These are phyloP conservation scores for Bos javanicus DNA, from an alignment of 2,113 vertebrate species.

Conservation along the genomic window DNA sequence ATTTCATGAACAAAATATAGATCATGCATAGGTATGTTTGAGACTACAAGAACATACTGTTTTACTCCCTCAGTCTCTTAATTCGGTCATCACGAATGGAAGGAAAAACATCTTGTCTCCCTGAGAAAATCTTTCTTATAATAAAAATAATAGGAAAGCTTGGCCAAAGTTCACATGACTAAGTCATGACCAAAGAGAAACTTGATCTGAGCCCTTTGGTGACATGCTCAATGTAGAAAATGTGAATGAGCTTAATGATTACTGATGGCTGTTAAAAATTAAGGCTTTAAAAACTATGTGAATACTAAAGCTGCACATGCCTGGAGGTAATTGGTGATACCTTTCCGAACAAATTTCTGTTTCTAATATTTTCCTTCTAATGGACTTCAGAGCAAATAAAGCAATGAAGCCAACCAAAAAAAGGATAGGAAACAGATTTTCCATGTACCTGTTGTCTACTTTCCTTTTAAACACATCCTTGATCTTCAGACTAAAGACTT, in stretches of 20 bases:
- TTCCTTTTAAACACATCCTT: neutral
- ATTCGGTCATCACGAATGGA: neutral
- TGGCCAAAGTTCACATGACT: neutral
- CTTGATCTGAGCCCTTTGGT: neutral
- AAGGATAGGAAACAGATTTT: neutral
- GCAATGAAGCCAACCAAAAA: neutral
- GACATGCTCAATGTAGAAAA: neutral
- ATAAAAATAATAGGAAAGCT: neutral
- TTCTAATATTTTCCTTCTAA: neutral
- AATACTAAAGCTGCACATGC: neutral
- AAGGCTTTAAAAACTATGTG: neutral
- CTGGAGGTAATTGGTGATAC: neutral
- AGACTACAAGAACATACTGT: neutral
- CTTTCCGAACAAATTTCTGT: neutral
- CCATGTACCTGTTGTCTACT: neutral
- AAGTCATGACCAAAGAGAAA: neutral
- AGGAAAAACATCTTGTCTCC: neutral
- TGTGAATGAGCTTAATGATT: constrained; percentile 35
- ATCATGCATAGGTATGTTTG: neutral
- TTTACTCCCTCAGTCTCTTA: neutral
- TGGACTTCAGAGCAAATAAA: neutral
- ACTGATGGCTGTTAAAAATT: constrained; percentile 8
- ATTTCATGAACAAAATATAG: neutral
- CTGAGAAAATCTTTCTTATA: neutral
- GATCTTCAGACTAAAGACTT: neutral